phyloP scores from a whole-genome alignment of 1,140 invertebrate species.

The Sycophaga agraensis region DNA sequence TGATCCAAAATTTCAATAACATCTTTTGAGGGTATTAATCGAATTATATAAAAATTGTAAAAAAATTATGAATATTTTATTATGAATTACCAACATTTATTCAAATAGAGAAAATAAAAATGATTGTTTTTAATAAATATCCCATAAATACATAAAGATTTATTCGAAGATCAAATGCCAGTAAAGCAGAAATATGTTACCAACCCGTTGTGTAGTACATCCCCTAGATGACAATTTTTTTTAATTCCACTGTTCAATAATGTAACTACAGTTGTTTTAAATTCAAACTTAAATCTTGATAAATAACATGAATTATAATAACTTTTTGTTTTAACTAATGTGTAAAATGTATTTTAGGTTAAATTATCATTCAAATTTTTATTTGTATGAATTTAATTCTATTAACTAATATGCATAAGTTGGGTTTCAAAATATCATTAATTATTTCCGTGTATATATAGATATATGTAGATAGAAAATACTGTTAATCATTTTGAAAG shows the following conservation, averaged over 20 bases:
- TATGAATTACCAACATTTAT: too few species aligned
- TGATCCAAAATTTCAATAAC: too few species aligned
- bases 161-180: too few species aligned
- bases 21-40: too few species aligned
- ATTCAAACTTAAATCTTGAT: background rate
- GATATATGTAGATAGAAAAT: constrained; percentile 22
- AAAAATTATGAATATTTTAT: too few species aligned
- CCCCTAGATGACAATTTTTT: background rate
- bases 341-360: constrained; percentile 7
- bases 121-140: too few species aligned
- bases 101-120: too few species aligned
- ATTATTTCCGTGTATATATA: constrained; percentile 19
- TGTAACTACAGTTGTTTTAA: constrained; percentile 1
- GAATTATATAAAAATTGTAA: too few species aligned
- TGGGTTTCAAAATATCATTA: constrained; percentile 14
- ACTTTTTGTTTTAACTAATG: constrained; percentile 8
- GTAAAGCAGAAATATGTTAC: too few species aligned
- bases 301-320: constrained; percentile 10
- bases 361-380: constrained; percentile 18
- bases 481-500: constrained; percentile 13
- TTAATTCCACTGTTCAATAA: constrained; percentile 7
- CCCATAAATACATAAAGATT: too few species aligned
- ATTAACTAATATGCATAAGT: constrained; percentile 10
- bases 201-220: too few species aligned
- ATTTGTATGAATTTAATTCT: background rate